A percentile compares a stretch with the other conserved stretches of the same genome.
Evolutionary conservation across 2,888 invertebrate species (phyloP).

Genomic region (Euzetes globulus): DNA sequence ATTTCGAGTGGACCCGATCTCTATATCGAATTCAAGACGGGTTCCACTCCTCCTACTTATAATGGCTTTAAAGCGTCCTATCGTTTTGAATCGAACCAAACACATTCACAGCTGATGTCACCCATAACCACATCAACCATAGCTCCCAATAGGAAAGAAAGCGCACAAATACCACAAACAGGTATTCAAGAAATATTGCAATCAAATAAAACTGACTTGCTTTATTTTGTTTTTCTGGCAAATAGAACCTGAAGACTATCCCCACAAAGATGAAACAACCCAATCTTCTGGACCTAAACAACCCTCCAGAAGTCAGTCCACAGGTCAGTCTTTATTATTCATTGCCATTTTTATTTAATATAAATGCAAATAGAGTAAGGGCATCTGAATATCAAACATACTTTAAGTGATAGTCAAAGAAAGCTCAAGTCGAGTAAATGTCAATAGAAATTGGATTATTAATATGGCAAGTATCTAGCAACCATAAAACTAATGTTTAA

Average conservation of each 20-base stretch:
- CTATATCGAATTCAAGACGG: conserved; percentile 58
- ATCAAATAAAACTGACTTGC: background rate
- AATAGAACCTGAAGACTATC: conserved; percentile 5
- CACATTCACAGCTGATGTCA: background rate
- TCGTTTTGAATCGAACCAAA: conserved; percentile 2
- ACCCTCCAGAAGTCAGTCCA: too few relatives aligned
- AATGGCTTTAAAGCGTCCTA: conserved; percentile 19
- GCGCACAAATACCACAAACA: conserved; percentile 16
- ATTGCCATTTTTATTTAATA: too few relatives aligned
- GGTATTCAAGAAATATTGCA: background rate
- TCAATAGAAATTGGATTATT: too few relatives aligned
- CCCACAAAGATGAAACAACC: conserved; percentile 14
- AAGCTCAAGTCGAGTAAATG: too few relatives aligned
- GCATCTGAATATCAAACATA: too few relatives aligned
- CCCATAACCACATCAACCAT: background rate
- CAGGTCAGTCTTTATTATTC: background rate
- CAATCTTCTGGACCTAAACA: background rate
- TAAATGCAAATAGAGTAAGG: too few relatives aligned
- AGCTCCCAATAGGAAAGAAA: background rate
- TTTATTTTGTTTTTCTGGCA: background rate
- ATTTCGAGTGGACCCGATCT: conserved; percentile 74
- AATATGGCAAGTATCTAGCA: too few relatives aligned
- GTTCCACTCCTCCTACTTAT: background rate
- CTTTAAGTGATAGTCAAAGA: too few relatives aligned
- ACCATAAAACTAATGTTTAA: too few relatives aligned